Percentiles rank a stretch among this genome's conserved stretches.
phyloP scores from a whole-genome alignment of 1,140 invertebrate species.

The Drosophila bipectinata region DNA sequence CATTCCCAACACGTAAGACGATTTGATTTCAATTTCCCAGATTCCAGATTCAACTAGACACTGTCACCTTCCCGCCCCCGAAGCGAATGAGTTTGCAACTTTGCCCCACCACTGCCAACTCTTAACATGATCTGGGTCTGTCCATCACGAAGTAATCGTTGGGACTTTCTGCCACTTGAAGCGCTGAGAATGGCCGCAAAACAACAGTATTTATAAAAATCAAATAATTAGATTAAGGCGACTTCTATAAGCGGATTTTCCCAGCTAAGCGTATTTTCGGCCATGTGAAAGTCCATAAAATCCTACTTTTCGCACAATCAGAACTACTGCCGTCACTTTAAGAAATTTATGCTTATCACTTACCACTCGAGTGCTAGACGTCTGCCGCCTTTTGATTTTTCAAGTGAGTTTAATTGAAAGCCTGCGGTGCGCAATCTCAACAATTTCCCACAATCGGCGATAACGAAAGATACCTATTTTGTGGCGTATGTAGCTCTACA shows the following conservation, averaged over 20 bases:
- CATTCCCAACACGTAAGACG: slow-evolving; percentile 79
- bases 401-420: slow-evolving; percentile 49
- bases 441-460: slow-evolving; percentile 21
- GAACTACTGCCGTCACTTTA: slow-evolving; percentile 21
- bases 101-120: slow-evolving; percentile 19
- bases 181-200: slow-evolving; percentile 1
- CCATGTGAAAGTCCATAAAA: slow-evolving; percentile 7
- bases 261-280: slow-evolving; percentile 14
- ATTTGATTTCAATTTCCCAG: slow-evolving; percentile 83
- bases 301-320: neutral
- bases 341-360: slow-evolving; percentile 36
- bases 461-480: slow-evolving; percentile 27
- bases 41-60: slow-evolving; percentile 77
- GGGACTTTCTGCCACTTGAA: slow-evolving; percentile 46
- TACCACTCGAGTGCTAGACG: slow-evolving; percentile 25
- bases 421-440: slow-evolving; percentile 42
- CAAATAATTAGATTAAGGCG: slow-evolving; percentile 41
- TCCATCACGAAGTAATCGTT: slow-evolving; percentile 39
- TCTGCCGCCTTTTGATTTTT: slow-evolving; percentile 15
- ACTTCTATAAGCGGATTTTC: slow-evolving; percentile 11
- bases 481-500: slow-evolving; percentile 18
- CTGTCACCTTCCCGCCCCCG: slow-evolving; percentile 5
- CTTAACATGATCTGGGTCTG: slow-evolving; percentile 12
- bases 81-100: slow-evolving; percentile 30
- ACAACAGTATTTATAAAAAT: slow-evolving; percentile 15